Percentiles rank a stretch among this genome's conserved stretches.
Evolutionary conservation across 2,113 vertebrate genomes (phyloP).

Genomic region (Steatornis caripensis): DNA sequence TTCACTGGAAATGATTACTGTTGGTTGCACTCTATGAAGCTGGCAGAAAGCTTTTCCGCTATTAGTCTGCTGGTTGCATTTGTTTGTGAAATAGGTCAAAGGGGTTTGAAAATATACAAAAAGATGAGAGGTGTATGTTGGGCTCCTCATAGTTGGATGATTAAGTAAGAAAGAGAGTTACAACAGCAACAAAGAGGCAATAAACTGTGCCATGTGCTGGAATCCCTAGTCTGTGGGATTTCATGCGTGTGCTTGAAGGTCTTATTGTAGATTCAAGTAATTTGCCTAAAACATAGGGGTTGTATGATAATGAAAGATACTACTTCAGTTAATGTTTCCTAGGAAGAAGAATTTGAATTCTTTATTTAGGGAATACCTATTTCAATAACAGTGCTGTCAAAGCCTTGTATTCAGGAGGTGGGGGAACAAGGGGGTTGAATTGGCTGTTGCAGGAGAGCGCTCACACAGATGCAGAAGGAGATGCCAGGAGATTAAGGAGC

Average conservation of each 20-base stretch:
- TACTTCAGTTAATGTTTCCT: neutral
- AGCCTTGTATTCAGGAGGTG: accelerated
- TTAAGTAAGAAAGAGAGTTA: neutral
- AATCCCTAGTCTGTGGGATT: neutral
- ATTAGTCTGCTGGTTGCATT: neutral
- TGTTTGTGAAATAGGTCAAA: neutral
- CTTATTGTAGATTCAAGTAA: neutral
- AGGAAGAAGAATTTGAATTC: neutral
- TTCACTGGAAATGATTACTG: neutral
- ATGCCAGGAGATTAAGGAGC: neutral
- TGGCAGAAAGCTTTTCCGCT: neutral
- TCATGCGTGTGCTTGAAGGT: neutral
- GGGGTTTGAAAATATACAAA: neutral
- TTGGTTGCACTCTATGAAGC: neutral
- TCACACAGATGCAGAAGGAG: neutral
- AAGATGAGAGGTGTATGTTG: neutral
- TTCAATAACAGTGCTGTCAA: neutral
- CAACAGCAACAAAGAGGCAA: neutral
- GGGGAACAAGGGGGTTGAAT: neutral
- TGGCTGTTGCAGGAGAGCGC: neutral
- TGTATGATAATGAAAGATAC: neutral
- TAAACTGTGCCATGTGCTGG: accelerated
- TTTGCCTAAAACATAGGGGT: neutral
- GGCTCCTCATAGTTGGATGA: neutral
- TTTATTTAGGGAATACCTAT: neutral